Conservation (phyloP, 2,113 vertebrate species). For the Polyodon spathula region DNA sequence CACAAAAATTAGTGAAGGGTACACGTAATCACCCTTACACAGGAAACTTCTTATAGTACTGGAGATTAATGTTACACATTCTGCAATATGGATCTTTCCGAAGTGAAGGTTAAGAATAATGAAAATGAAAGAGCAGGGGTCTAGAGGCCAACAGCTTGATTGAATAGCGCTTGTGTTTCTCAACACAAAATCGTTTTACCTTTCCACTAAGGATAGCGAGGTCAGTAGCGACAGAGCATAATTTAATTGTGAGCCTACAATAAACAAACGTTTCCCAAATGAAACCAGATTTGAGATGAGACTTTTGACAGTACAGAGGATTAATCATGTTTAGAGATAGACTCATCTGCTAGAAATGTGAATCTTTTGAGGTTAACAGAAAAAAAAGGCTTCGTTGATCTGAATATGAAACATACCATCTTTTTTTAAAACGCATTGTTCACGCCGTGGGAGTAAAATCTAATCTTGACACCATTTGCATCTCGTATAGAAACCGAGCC, state of each 20-base stretch:
- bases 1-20: neutral
- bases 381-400: neutral
- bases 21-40: slow-evolving; percentile 6
- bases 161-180: slow-evolving; percentile 36
- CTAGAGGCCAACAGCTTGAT: slow-evolving; percentile 41
- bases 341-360: neutral
- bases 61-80: slow-evolving; percentile 31
- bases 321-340: neutral
- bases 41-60: slow-evolving; percentile 11
- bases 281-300: slow-evolving; percentile 44
- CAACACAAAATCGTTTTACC: slow-evolving; percentile 41
- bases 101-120: slow-evolving; percentile 26
- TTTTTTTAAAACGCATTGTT: neutral
- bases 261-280: slow-evolving; percentile 48
- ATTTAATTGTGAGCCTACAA: slow-evolving; percentile 42
- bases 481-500: no score
- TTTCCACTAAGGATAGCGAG: slow-evolving; percentile 35
- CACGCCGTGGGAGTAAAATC: no score
- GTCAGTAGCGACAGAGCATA: slow-evolving; percentile 38
- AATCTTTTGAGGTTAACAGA: neutral
- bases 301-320: slow-evolving; percentile 16
- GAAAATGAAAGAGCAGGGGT: slow-evolving; percentile 34
- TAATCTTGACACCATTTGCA: no score
- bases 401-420: neutral
- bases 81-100: slow-evolving; percentile 35